Evolutionary conservation across 2,888 invertebrate species (phyloP).

Genomic region (Scaptomyza polygonia): DNA sequence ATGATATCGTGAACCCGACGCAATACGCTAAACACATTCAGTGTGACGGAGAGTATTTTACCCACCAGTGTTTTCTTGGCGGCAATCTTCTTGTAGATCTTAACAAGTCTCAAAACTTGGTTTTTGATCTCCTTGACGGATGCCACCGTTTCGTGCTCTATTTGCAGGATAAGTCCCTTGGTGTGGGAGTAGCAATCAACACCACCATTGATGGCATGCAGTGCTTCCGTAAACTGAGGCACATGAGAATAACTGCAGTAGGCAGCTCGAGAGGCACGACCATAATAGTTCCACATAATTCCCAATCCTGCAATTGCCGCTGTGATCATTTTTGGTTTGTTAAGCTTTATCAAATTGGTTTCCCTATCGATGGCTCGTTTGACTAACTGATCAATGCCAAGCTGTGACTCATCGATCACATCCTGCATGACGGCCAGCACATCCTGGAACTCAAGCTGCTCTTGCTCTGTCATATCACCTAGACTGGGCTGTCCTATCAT

Average conservation of each 20-base stretch:
- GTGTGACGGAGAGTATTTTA: slow-evolving; percentile 67
- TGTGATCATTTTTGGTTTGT: slow-evolving; percentile 72
- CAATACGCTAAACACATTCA: slow-evolving; percentile 68
- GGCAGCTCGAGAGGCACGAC: slow-evolving; percentile 63
- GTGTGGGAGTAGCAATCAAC: slow-evolving; percentile 73
- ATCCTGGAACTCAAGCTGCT: slow-evolving; percentile 66
- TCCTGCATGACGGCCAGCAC: slow-evolving; percentile 70
- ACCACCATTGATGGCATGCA: slow-evolving; percentile 71
- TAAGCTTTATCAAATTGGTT: slow-evolving; percentile 53
- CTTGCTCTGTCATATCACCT: slow-evolving; percentile 40
- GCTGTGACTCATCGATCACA: slow-evolving; percentile 72
- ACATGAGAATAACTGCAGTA: slow-evolving; percentile 78
- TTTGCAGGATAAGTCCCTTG: slow-evolving; percentile 55
- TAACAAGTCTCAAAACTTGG: slow-evolving; percentile 64
- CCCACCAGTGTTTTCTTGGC: slow-evolving; percentile 72
- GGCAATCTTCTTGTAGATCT: slow-evolving; percentile 76
- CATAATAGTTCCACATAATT: slow-evolving; percentile 57
- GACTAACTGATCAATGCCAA: slow-evolving; percentile 65
- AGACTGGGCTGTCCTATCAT: slow-evolving; percentile 50
- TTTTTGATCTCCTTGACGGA: slow-evolving; percentile 66
- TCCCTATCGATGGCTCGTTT: slow-evolving; percentile 61
- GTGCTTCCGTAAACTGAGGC: slow-evolving; percentile 70
- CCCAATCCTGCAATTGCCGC: slow-evolving; percentile 60
- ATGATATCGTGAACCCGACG: slow-evolving; percentile 65
- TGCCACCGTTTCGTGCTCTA: slow-evolving; percentile 70